Base-by-base conservation (phyloP, 2,113 vertebrate species). In the Desmodus rotundus region DNA sequence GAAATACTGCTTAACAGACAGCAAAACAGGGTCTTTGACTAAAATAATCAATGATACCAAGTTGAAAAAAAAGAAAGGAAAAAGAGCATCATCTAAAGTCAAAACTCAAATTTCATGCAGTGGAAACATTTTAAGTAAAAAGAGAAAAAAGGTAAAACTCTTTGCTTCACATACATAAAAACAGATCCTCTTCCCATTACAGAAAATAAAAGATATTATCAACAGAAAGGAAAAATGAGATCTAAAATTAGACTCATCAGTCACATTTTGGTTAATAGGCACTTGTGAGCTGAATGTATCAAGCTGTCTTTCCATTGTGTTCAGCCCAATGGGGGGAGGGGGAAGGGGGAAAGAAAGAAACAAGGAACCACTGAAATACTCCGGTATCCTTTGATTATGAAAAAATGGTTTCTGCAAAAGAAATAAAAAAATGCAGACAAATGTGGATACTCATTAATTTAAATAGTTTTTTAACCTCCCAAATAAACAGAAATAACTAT, bases 101-200 rank as follows among this genome's bases (percentile, higher is more conserved):
- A 96, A 96, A 95, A 87, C 70, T 90, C 74, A 87, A 94, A 93
- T 93, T 92, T 91, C 78, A 89, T 63, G n/a, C 81, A 96, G 91
- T 84, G 68, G 96, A 96, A 94, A 83, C n/a, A 81, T 41, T 63
- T 24, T 78, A 93, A 94, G 41, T 92, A 72, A 91, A 70, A 87
- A 78, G 84, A 20, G 31, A 61, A 90, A 78, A 81, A 87, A 63
- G 24, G 56, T 58, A 95, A 95, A 97, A 70, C 36, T 67, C 68
- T 86, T 80, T 84, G 84, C 12, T 91, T 91, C 84, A 81, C 67
- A 95, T 58, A 84, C 24, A 85, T n/a, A 92, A 73, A 94, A 89
- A 76, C 24, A 93, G 24, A 20, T 67, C 12, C 52, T 26, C 6
- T n/a, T 26, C 41, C 3, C 41, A 70, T 61, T 85, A 96, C 14